A percentile compares a stretch with the other conserved stretches of the same genome.
Evolutionary conservation across 2,888 invertebrate genomes (phyloP).

Genomic region (Pterostichus madidus): DNA sequence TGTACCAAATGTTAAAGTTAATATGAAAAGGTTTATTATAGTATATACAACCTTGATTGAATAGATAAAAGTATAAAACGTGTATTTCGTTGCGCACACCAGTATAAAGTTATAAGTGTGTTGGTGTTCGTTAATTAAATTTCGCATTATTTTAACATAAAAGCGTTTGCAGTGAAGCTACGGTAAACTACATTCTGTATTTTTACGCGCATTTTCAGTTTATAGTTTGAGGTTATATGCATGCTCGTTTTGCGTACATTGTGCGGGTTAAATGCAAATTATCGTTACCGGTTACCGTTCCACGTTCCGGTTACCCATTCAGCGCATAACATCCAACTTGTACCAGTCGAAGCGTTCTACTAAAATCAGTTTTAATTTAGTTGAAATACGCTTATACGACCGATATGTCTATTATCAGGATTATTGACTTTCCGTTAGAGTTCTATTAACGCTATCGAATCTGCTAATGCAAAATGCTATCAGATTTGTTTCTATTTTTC

Average conservation of each 20-base stretch:
- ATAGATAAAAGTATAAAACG: background rate
- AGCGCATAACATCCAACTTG: constrained; percentile 40
- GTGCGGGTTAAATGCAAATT: constrained; percentile 60
- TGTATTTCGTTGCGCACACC: constrained; percentile 5
- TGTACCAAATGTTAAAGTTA: no score
- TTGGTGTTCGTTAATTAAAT: constrained; percentile 47
- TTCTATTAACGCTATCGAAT: constrained; percentile 10
- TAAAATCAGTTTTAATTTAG: constrained; percentile 51
- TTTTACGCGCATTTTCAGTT: constrained; percentile 46
- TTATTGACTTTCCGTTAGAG: constrained; percentile 10
- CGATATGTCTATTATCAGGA: constrained; percentile 49
- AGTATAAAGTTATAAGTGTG: constrained; percentile 36
- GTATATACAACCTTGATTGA: no score
- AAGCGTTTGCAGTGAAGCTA: constrained; percentile 23
- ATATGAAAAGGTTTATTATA: no score
- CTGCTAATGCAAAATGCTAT: background rate
- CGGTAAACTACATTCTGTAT: constrained; percentile 41
- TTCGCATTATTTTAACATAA: constrained; percentile 52
- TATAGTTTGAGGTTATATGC: constrained; percentile 57
- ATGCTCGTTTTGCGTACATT: constrained; percentile 49
- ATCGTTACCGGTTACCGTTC: constrained; percentile 43
- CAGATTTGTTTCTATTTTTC: background rate
- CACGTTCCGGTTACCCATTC: constrained; percentile 6
- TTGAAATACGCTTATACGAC: constrained; percentile 31
- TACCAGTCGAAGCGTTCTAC: background rate